Evolutionary conservation across 2,113 vertebrate species (phyloP).

Genomic region (Irena cyanogastra): DNA sequence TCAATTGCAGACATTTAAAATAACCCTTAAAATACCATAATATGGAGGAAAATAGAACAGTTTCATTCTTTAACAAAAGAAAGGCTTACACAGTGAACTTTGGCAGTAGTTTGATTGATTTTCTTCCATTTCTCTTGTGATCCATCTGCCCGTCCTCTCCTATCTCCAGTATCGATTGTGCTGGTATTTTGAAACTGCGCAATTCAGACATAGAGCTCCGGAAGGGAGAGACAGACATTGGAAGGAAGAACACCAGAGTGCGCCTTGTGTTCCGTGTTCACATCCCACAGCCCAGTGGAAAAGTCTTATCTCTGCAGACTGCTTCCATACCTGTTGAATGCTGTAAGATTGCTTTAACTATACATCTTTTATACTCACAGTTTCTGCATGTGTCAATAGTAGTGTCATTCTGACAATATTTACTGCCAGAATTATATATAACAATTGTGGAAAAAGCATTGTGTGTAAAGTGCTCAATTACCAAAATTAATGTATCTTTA

Average conservation of each 20-base stretch:
- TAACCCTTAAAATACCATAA: neutral
- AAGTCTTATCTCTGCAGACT: slow-evolving; percentile 92
- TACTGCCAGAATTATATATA: neutral
- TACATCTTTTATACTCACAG: neutral
- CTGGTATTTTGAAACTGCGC: slow-evolving; percentile 95
- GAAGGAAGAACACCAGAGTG: slow-evolving; percentile 96
- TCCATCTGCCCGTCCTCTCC: neutral
- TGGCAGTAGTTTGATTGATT: neutral
- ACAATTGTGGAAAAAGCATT: neutral
- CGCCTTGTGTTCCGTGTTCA: slow-evolving; percentile 96
- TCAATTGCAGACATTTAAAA: neutral
- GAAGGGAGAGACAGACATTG: slow-evolving; percentile 97
- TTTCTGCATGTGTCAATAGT: neutral
- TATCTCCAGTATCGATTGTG: slow-evolving; percentile 89
- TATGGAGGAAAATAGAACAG: neutral
- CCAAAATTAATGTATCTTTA: neutral
- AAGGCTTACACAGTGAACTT: neutral
- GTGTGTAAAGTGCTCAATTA: neutral
- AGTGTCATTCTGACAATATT: neutral
- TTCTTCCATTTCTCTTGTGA: neutral
- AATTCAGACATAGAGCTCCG: slow-evolving; percentile 99
- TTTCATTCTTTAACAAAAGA: neutral
- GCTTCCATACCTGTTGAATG: slow-evolving; percentile 96
- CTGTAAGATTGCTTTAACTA: slow-evolving; percentile 81
- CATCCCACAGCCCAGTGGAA: slow-evolving; percentile 93